A percentile compares a stretch with the other conserved stretches of the same genome.
Conservation (phyloP, 37 sponge, comb jelly and placozoan genomes). For the Agelas oroides region DNA sequence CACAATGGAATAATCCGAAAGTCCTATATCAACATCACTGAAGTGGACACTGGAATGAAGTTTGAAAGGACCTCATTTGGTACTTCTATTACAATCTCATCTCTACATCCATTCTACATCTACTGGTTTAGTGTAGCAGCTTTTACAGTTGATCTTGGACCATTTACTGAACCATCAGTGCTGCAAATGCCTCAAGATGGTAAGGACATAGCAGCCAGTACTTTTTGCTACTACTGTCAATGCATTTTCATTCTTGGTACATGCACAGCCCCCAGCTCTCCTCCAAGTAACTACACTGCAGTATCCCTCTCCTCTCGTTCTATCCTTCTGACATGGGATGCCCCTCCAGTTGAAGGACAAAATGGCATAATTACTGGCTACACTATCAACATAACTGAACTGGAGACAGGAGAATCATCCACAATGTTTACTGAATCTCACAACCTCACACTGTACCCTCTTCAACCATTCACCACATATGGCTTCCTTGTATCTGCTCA, state of each 20-base stretch:
- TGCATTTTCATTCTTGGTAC: neutral
- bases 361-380: conserved; percentile 33
- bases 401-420: neutral
- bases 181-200: conserved; percentile 20
- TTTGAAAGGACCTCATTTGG: neutral
- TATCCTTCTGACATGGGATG: conserved; percentile 5
- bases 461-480: conserved; percentile 20
- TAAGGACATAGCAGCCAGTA: neutral
- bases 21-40: no score
- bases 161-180: neutral
- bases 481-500: conserved; percentile 12
- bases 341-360: conserved; percentile 9
- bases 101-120: conserved; percentile 7
- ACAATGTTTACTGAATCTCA: neutral
- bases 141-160: neutral
- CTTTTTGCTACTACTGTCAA: neutral
- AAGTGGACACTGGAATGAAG: no score
- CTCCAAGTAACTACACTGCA: neutral
- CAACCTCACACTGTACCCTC: no score
- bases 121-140: neutral
- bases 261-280: conserved; percentile 19
- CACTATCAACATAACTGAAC: conserved; percentile 1
- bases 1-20: no score
- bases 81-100: neutral
- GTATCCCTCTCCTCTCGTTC: neutral